Percentiles rank a stretch among this genome's conserved stretches.
Conservation (phyloP, 2,888 invertebrate species). For the Harpalus rufipes region DNA sequence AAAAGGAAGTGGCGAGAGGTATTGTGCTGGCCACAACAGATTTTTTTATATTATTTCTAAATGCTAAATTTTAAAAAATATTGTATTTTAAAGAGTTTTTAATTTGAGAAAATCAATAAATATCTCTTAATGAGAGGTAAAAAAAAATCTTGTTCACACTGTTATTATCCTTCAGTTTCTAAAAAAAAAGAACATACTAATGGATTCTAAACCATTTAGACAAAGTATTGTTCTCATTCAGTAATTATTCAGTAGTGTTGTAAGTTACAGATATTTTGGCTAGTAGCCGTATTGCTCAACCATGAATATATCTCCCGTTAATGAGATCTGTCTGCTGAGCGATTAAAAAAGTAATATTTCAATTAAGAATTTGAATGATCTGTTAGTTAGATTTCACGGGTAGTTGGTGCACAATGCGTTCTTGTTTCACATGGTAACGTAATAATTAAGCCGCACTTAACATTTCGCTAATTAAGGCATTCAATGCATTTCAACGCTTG, state of each 20-base stretch:
- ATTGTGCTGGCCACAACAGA: no score
- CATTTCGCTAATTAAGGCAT: constrained; percentile 51
- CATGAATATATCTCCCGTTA: background rate
- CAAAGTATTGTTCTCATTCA: no score
- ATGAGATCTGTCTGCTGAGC: constrained; percentile 17
- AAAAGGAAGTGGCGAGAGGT: no score
- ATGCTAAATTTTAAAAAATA: no score
- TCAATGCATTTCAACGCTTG: constrained; percentile 44
- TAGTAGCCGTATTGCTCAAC: background rate
- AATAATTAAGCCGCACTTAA: constrained; percentile 41
- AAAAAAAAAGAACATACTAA: no score
- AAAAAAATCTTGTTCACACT: no score
- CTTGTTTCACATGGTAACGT: constrained; percentile 47
- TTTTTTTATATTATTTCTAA: no score
- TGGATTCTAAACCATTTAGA: no score
- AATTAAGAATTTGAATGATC: constrained; percentile 19
- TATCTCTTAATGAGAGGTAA: no score
- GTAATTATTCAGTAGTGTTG: background rate
- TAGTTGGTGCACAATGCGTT: constrained; percentile 39
- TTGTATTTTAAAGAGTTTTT: no score
- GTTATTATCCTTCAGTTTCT: no score
- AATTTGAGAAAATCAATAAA: no score
- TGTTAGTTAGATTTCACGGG: constrained; percentile 48
- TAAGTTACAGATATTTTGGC: background rate
- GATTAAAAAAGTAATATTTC: constrained; percentile 42